Evolutionary conservation across 2,797 vertebrate genomes (phyloP).

Genomic region (Adelosebastes latens): DNA sequence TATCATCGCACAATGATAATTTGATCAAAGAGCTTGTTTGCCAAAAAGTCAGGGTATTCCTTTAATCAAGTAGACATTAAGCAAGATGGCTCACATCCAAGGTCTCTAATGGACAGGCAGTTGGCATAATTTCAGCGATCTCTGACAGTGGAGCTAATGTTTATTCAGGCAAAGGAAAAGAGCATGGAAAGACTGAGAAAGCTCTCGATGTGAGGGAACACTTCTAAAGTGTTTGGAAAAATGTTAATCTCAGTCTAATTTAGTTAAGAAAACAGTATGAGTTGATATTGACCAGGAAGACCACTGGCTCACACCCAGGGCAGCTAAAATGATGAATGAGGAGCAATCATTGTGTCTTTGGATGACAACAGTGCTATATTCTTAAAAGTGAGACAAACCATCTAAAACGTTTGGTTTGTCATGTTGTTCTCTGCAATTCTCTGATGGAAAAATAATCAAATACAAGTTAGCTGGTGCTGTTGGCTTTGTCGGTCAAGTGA

Average conservation of each 20-base stretch:
- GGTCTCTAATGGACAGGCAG: slow-evolving; percentile 40
- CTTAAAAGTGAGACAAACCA: background rate
- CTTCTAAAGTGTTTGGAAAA: background rate
- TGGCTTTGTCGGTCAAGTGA: background rate
- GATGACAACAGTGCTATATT: background rate
- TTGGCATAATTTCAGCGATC: slow-evolving; percentile 31
- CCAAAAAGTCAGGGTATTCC: slow-evolving; percentile 24
- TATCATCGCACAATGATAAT: slow-evolving; percentile 11
- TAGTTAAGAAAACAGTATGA: background rate
- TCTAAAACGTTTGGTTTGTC: background rate
- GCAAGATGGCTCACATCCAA: slow-evolving; percentile 40
- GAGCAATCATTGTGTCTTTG: background rate
- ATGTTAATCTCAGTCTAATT: background rate
- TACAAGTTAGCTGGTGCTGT: background rate
- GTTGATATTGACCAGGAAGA: background rate
- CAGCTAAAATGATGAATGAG: background rate
- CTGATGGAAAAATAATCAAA: background rate
- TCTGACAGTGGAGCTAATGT: slow-evolving; percentile 27
- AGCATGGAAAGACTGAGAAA: background rate
- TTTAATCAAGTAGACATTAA: slow-evolving; percentile 45
- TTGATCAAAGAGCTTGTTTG: slow-evolving; percentile 1
- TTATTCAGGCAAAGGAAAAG: slow-evolving; percentile 13
- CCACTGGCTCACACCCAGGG: background rate
- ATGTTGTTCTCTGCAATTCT: background rate
- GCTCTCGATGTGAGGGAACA: background rate